These are phyloP conservation scores for Pangasianodon gigas DNA, from an alignment of 2,113 vertebrate genomes.

Conservation along the genomic window DNA sequence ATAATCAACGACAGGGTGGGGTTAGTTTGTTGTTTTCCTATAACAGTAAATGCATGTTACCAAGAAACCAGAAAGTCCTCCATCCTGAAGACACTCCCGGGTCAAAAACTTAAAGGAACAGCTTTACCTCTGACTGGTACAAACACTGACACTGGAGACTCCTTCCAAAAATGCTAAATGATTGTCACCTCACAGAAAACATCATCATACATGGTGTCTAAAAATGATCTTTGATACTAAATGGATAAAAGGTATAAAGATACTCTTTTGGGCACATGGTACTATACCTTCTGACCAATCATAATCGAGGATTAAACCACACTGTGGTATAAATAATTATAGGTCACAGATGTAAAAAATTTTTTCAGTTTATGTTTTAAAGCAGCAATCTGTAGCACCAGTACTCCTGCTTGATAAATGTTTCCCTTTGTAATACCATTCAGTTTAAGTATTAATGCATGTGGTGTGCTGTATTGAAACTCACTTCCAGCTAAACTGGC, in stretches of 20 bases:
- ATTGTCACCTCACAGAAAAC: neutral
- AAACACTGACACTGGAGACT: neutral
- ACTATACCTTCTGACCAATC: neutral
- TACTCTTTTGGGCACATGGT: too few relatives aligned
- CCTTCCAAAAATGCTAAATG: neutral
- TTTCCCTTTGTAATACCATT: neutral
- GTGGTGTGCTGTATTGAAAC: constrained; percentile 62
- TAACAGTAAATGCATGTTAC: neutral
- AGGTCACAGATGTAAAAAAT: neutral
- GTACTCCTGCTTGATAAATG: neutral
- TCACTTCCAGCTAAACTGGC: constrained; percentile 97
- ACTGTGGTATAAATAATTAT: neutral
- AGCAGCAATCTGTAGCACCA: neutral
- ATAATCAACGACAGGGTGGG: too few relatives aligned
- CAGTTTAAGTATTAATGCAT: neutral
- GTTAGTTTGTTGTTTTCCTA: neutral
- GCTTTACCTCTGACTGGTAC: neutral
- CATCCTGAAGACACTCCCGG: too few relatives aligned
- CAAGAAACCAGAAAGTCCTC: neutral
- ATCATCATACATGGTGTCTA: neutral
- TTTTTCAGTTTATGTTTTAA: neutral
- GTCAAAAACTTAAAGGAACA: too few relatives aligned
- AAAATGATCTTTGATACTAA: neutral
- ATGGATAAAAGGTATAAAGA: neutral
- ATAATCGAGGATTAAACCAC: too few relatives aligned